Evolutionary conservation across 2,888 invertebrate genomes (phyloP).

Genomic region (Sinodicranocentrus sp.): DNA sequence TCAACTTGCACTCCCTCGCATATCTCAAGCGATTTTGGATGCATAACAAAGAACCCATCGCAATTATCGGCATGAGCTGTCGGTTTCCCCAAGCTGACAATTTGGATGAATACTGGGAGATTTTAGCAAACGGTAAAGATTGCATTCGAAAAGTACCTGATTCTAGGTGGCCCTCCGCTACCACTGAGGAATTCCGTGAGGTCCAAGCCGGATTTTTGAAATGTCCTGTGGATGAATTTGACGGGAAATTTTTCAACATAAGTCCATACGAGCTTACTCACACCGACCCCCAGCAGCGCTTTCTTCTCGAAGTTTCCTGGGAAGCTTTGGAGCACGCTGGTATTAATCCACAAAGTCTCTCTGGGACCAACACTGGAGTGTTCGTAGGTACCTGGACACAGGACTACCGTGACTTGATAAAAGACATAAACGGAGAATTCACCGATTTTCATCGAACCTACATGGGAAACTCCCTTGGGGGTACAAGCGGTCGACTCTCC

Average conservation of each 20-base stretch:
- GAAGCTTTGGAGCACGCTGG: slow-evolving; percentile 59
- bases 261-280: slow-evolving; percentile 38
- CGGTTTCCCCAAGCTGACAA: slow-evolving; percentile 66
- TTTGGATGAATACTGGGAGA: slow-evolving; percentile 69
- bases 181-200: slow-evolving; percentile 28
- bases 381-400: slow-evolving; percentile 38
- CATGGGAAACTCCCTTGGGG: slow-evolving; percentile 78
- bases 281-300: slow-evolving; percentile 60
- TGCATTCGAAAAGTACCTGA: slow-evolving; percentile 60
- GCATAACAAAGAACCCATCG: slow-evolving; percentile 55
- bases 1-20: slow-evolving; percentile 40
- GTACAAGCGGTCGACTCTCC: slow-evolving; percentile 58
- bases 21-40: slow-evolving; percentile 34
- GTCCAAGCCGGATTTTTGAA: slow-evolving; percentile 70
- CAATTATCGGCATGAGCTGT: slow-evolving; percentile 68
- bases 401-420: slow-evolving; percentile 44
- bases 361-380: slow-evolving; percentile 55
- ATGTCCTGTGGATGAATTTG: slow-evolving; percentile 71
- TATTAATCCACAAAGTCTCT: slow-evolving; percentile 42
- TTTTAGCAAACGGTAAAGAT: slow-evolving; percentile 61
- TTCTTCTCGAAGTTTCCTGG: slow-evolving; percentile 32
- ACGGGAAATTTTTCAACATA: slow-evolving; percentile 70
- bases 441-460: slow-evolving; percentile 69
- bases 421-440: slow-evolving; percentile 30
- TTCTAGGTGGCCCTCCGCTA: slow-evolving; percentile 58